Evolutionary conservation across 2,797 vertebrate genomes (phyloP).

Genomic region (Okamejei kenojei): DNA sequence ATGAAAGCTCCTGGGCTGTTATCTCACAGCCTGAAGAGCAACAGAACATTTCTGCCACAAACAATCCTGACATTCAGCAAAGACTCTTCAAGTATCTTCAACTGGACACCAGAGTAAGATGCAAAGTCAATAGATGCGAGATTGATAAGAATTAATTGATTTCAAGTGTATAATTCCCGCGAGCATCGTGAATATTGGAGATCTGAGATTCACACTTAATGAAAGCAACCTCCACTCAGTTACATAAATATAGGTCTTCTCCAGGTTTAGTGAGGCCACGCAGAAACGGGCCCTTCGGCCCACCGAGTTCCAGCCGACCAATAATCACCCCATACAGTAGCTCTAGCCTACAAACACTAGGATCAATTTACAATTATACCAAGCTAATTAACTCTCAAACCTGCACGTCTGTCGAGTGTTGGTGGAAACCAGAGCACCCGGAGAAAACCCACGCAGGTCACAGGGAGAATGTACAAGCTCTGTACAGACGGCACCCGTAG

Average conservation of each 20-base stretch:
- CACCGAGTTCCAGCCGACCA: no score
- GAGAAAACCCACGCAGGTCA: no score
- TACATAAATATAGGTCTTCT: background rate
- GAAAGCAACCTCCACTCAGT: background rate
- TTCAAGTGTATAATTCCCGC: background rate
- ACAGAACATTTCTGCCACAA: background rate
- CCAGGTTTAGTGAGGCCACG: no score
- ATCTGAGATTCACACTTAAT: background rate
- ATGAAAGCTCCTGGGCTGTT: background rate
- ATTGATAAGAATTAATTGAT: background rate
- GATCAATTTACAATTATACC: no score
- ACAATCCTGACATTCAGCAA: background rate
- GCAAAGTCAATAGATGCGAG: background rate
- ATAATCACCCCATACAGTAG: no score
- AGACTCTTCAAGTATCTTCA: background rate
- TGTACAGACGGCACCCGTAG: no score
- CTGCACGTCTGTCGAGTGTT: no score
- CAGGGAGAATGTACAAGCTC: no score
- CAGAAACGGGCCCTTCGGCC: no score
- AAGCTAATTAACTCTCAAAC: no score
- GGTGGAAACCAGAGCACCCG: no score
- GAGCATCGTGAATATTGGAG: background rate
- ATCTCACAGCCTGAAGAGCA: background rate
- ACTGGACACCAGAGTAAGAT: background rate
- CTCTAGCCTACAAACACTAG: no score